phyloP scores from a whole-genome alignment of 2,113 vertebrate species.

The Tragelaphus imberbis region DNA sequence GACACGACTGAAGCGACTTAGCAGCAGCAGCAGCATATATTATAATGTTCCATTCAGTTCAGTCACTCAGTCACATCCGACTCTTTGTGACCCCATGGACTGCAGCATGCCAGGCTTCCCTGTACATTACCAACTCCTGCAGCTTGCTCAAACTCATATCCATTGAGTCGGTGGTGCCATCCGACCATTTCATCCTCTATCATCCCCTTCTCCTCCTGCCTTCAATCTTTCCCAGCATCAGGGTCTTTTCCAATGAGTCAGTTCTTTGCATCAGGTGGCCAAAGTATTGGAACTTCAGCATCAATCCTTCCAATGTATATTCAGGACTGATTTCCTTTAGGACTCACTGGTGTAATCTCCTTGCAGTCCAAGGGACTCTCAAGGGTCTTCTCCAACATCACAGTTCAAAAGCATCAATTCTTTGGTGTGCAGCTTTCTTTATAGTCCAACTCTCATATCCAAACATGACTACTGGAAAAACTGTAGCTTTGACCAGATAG shows the following conservation, averaged over 20 bases:
- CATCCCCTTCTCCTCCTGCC: neutral
- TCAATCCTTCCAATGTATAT: neutral
- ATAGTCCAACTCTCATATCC: neutral
- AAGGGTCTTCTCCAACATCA: neutral
- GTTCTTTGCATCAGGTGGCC: neutral
- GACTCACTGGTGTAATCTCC: neutral
- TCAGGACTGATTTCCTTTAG: neutral
- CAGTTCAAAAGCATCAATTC: neutral
- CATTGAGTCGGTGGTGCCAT: neutral
- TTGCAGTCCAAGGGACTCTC: neutral
- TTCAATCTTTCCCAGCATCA: neutral
- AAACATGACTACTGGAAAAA: neutral
- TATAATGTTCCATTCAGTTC: neutral
- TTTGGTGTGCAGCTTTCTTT: neutral
- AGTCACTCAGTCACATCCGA: neutral
- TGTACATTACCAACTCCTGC: neutral
- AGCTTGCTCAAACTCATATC: neutral
- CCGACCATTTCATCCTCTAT: neutral
- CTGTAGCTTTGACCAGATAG: neutral
- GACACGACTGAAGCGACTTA: no score
- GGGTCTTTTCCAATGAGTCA: neutral
- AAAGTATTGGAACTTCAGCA: neutral
- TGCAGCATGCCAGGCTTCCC: neutral
- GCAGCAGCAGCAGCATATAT: no score
- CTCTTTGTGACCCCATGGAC: accelerated